Percentiles rank a stretch among this genome's conserved stretches.
Evolutionary conservation across 2,113 vertebrate species (phyloP).

Genomic region (Ptyas mucosa): DNA sequence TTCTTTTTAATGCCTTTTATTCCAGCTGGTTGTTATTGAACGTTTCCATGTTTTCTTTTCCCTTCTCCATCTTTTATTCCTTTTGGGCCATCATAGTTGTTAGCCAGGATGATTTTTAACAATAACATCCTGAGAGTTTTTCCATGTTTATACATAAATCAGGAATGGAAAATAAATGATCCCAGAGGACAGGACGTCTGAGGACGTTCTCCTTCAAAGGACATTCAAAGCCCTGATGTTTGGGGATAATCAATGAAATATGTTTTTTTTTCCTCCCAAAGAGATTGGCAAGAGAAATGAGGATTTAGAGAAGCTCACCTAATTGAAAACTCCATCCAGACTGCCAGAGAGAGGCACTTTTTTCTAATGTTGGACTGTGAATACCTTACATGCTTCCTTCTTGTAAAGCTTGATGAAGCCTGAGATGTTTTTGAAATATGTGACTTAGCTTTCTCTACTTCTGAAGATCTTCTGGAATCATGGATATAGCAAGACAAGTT

Average conservation of each 20-base stretch:
- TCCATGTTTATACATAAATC: conserved; percentile 39
- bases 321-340: conserved; percentile 66
- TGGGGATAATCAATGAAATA: conserved; percentile 43
- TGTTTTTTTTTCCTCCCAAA: background rate
- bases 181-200: background rate
- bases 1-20: background rate
- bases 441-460: conserved; percentile 69
- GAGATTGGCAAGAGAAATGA: conserved; percentile 3
- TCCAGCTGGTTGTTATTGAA: background rate
- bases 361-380: conserved; percentile 66
- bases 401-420: conserved; percentile 61
- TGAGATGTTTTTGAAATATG: conserved; percentile 74
- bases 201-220: conserved; percentile 3
- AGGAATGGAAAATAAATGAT: conserved; percentile 18
- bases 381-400: conserved; percentile 58
- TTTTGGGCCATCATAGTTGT: background rate
- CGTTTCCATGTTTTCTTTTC: background rate
- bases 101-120: background rate
- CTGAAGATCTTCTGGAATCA: conserved; percentile 66
- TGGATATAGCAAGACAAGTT: conserved; percentile 57
- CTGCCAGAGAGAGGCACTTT: conserved; percentile 58
- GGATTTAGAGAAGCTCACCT: conserved; percentile 55
- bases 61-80: background rate
- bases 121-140: background rate
- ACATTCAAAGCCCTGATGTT: conserved; percentile 20